phyloP scores from a whole-genome alignment of 2,113 vertebrate genomes.

The Atlantisia rogersi region DNA sequence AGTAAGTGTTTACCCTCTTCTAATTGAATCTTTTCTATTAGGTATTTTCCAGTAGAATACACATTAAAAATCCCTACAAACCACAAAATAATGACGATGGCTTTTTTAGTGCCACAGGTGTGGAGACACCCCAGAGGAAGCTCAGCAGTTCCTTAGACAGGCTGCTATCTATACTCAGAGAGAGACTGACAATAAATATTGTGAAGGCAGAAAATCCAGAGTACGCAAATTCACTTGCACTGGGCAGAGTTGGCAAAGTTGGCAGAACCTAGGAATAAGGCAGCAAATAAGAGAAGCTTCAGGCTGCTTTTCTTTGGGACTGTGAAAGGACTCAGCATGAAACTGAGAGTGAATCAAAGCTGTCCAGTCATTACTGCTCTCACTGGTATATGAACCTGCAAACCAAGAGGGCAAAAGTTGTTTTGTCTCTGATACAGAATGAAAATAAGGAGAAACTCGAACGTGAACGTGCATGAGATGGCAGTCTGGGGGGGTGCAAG shows the following conservation, averaged over 20 bases:
- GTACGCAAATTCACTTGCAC: background rate
- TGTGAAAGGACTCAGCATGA: background rate
- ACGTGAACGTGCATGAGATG: rapidly evolving
- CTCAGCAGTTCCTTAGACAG: background rate
- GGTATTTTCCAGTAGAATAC: background rate
- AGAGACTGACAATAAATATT: background rate
- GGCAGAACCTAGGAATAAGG: background rate
- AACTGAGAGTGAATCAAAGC: background rate
- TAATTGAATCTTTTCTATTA: background rate
- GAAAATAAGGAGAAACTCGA: background rate
- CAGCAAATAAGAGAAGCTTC: background rate
- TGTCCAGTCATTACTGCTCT: background rate
- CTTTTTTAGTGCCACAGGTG: background rate
- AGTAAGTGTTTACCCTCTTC: background rate
- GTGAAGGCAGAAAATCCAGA: background rate
- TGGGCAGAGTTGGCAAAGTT: background rate
- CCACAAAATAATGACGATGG: background rate
- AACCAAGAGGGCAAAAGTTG: background rate
- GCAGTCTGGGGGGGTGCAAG: background rate
- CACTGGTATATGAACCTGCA: background rate
- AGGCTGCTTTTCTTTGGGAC: background rate
- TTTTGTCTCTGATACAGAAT: background rate
- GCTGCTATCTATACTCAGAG: background rate
- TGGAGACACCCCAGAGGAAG: background rate
- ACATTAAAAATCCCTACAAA: background rate